These are phyloP conservation scores for Pongo pygmaeus DNA, from an alignment of 2,113 vertebrate genomes.

Conservation along the genomic window DNA sequence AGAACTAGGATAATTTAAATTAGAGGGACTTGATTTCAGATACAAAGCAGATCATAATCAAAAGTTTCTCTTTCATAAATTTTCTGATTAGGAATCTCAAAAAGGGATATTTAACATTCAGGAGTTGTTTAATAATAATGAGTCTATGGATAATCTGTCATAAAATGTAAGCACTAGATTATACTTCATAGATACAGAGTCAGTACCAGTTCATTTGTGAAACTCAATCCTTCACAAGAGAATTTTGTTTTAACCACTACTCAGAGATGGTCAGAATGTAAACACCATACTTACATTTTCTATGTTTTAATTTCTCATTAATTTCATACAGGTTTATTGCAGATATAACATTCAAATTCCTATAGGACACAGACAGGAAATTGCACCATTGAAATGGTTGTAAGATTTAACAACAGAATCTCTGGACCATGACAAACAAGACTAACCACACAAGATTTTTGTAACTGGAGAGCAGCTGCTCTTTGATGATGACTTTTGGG, in stretches of 20 bases:
- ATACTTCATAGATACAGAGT: neutral
- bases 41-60: neutral
- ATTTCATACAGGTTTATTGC: neutral
- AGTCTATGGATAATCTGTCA: neutral
- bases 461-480: rapidly evolving
- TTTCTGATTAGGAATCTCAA: neutral
- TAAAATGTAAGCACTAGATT: neutral
- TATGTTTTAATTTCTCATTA: neutral
- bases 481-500: neutral
- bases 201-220: neutral
- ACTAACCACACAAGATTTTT: rapidly evolving
- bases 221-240: neutral
- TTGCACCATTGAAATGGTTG: neutral
- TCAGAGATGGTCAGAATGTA: neutral
- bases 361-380: rapidly evolving
- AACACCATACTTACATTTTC: neutral
- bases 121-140: neutral
- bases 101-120: neutral
- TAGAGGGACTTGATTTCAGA: neutral
- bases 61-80: neutral
- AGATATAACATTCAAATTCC: neutral
- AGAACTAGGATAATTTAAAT: neutral
- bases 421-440: neutral
- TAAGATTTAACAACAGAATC: neutral
- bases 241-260: neutral